Evolutionary conservation across 2,888 invertebrate species (phyloP).

Genomic region (Ophonus ardosiacus): DNA sequence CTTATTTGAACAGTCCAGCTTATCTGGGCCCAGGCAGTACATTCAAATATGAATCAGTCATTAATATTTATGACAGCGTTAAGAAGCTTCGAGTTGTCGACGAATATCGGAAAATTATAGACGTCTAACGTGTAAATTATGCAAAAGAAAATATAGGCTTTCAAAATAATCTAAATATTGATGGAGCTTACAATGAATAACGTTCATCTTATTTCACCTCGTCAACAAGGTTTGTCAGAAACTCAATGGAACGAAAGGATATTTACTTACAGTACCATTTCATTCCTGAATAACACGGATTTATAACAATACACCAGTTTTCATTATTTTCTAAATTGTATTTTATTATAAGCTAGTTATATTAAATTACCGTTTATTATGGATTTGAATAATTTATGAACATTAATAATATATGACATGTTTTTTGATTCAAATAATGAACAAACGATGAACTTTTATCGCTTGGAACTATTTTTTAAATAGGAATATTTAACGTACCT

Average conservation of each 20-base stretch:
- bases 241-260: not conserved
- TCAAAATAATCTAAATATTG: not conserved
- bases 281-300: not conserved
- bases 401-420: too few relatives aligned
- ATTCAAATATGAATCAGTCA: constrained; percentile 32
- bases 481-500: too few relatives aligned
- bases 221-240: not conserved
- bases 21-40: constrained; percentile 21
- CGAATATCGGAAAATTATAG: constrained; percentile 8
- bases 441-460: too few relatives aligned
- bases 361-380: not conserved
- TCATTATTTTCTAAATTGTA: not conserved
- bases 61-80: constrained; percentile 41
- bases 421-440: too few relatives aligned
- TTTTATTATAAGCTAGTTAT: not conserved
- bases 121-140: constrained; percentile 29
- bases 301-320: not conserved
- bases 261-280: not conserved
- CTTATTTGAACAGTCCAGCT: constrained; percentile 31
- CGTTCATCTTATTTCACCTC: not conserved
- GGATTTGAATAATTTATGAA: not conserved
- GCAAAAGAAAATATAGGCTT: constrained; percentile 31
- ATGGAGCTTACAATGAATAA: not conserved
- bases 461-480: too few relatives aligned
- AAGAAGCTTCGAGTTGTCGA: not conserved